Conservation (phyloP, 2,888 invertebrate species). For the Lepidochrysops patricia region DNA sequence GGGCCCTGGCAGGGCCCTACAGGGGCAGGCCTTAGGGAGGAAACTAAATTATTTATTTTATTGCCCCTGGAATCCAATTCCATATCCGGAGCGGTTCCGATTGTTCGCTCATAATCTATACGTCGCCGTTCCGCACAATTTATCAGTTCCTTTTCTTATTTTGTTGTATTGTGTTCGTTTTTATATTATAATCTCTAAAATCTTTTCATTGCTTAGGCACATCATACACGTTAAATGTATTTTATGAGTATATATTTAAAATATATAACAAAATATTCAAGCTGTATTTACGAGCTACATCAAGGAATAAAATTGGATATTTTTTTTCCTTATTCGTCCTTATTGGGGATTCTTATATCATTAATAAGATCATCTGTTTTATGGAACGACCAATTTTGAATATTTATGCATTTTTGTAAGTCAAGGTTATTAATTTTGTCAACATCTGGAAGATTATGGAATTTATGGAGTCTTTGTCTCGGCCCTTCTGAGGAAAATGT, state of each 20-base stretch:
- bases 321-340: too few species aligned
- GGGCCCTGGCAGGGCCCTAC: not conserved
- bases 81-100: constrained; percentile 30
- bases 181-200: not conserved
- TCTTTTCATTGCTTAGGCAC: too few species aligned
- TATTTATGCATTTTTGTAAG: not conserved
- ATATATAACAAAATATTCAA: too few species aligned
- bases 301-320: too few species aligned
- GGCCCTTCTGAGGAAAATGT: too few species aligned
- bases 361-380: not conserved
- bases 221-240: too few species aligned
- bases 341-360: too few species aligned
- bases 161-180: not conserved
- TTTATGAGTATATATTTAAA: too few species aligned
- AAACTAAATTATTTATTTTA: constrained; percentile 38
- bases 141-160: constrained; percentile 1
- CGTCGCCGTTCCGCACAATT: constrained; percentile 16
- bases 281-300: too few species aligned
- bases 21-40: constrained; percentile 22
- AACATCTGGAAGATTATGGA: not conserved
- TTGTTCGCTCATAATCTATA: constrained; percentile 26
- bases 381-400: not conserved
- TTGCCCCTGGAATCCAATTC: constrained; percentile 34
- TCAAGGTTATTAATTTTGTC: not conserved
- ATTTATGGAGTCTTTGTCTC: not conserved